A percentile compares a stretch with the other conserved stretches of the same genome.
Evolutionary conservation across 2,113 vertebrate species (phyloP).

Genomic region (Glaucidium brasilianum): DNA sequence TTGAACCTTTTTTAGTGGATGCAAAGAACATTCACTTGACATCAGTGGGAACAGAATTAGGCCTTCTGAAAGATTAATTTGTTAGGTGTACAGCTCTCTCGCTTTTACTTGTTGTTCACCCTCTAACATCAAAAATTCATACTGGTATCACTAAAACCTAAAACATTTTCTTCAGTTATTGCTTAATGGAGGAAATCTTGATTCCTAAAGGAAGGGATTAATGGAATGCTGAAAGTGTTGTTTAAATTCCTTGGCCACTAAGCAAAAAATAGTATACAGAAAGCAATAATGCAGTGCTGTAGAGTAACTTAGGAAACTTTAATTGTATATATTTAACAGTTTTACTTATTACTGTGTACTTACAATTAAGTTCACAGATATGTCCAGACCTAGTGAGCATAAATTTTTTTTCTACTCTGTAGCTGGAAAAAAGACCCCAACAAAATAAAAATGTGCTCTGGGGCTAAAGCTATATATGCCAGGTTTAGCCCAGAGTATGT

Average conservation of each 20-base stretch:
- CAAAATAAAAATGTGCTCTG: constrained; percentile 60
- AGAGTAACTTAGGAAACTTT: background rate
- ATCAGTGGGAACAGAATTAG: background rate
- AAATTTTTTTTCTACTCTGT: background rate
- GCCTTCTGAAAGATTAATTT: constrained; percentile 34
- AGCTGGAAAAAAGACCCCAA: background rate
- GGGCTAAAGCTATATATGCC: constrained; percentile 52
- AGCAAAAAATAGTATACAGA: background rate
- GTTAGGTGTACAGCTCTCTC: background rate
- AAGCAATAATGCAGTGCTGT: background rate
- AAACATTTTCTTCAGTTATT: background rate
- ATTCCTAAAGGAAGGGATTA: constrained; percentile 36
- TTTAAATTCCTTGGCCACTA: constrained; percentile 8
- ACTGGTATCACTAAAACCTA: background rate
- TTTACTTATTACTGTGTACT: background rate
- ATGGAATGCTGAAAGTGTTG: constrained; percentile 41
- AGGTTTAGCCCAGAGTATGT: constrained; percentile 50
- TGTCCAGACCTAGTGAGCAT: background rate
- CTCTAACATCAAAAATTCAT: constrained; percentile 48
- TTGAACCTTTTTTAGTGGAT: background rate
- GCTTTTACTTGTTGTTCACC: background rate
- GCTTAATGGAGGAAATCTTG: constrained; percentile 42
- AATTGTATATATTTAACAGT: background rate
- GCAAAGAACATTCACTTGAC: background rate
- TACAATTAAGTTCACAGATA: constrained; percentile 5